Evolutionary conservation across 2,888 invertebrate species (phyloP).

Genomic region (Meteorus cinctellus): DNA sequence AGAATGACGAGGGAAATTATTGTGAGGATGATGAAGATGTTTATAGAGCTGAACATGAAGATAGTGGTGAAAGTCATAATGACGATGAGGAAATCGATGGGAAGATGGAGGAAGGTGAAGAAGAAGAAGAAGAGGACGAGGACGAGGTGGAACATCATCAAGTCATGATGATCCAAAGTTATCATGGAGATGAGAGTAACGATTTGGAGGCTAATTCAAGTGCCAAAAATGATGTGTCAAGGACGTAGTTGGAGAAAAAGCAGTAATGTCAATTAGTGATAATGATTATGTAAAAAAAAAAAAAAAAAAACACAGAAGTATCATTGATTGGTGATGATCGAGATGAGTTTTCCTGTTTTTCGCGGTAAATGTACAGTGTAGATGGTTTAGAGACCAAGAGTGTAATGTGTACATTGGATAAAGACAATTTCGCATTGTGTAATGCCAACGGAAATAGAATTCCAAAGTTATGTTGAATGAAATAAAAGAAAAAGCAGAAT

Average conservation of each 20-base stretch:
- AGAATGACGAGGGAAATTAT: slow-evolving; percentile 60
- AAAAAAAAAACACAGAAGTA: not conserved
- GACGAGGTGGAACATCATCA: slow-evolving; percentile 44
- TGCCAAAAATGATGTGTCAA: slow-evolving; percentile 67
- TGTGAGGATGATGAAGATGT: slow-evolving; percentile 57
- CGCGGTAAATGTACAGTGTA: slow-evolving; percentile 10
- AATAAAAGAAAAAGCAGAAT: not conserved
- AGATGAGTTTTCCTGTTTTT: not conserved
- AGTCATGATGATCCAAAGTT: slow-evolving; percentile 30
- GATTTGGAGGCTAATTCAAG: slow-evolving; percentile 59
- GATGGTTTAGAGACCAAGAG: slow-evolving; percentile 6
- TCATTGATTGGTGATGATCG: not conserved
- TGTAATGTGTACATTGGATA: slow-evolving; percentile 7
- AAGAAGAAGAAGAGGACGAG: slow-evolving; percentile 37
- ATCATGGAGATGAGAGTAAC: slow-evolving; percentile 53
- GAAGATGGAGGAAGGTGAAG: slow-evolving; percentile 43
- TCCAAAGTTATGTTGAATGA: not conserved
- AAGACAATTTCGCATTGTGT: not conserved
- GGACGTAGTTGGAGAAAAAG: slow-evolving; percentile 50
- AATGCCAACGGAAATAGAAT: not conserved
- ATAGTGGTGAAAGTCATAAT: slow-evolving; percentile 45
- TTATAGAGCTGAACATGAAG: slow-evolving; percentile 49
- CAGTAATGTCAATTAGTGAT: slow-evolving; percentile 31
- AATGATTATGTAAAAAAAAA: slow-evolving; percentile 27
- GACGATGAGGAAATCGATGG: slow-evolving; percentile 46